Base-by-base conservation (phyloP, 1,140 invertebrate genomes). In the Lordiphosa stackelbergi region DNA sequence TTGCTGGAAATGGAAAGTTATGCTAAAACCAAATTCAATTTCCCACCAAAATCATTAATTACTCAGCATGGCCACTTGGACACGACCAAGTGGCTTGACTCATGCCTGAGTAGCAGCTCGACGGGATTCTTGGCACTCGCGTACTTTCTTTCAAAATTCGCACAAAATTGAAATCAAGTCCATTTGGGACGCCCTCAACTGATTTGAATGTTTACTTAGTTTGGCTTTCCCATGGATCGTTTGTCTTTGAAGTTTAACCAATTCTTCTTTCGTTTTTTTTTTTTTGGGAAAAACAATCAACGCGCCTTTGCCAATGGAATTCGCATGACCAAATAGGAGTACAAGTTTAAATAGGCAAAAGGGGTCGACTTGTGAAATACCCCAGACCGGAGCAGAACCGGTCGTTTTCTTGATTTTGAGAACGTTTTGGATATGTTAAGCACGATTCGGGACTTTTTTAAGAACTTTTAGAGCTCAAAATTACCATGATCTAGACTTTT, bases 161-260 rank as follows among this genome's bases (percentile, higher is more conserved):
- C 43, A 24, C 43, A 46, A 16, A 31, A 31, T 31, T 31, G 28
- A 31, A 31, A 31, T 31, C 28, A 31, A 31, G 28, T 31, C 28
- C 28, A 31, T 31, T 31, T 31, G 28, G 28, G 28, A 31, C 28
- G 28, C 28, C 28, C 28, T 31, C 28, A 31, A 31, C 28, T 31
- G 28, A 31, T 31, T 31, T 31, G 28, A 31, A 31, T 31, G 28
- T 31, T 31, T 5, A 31, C 28, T 31, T 31, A 0, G 28, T 31
- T 70, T 62, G 53, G 54, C 24, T 66, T 70, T 70, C 66, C 66
- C 66, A 66, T 70, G 66, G 35, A 56, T 65, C 63, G 62, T 66
- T 60, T 59, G 62, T 66, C 66, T 69, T 53, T 58, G 48, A 38
- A 55, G 53, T 38, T 58, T n/a, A 43, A 24, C 11, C 22, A 54